Evolutionary conservation across 2,113 vertebrate genomes (phyloP), one percentile per base, ranked within the genome.

Genomic region (Merops nubicus): DNA sequence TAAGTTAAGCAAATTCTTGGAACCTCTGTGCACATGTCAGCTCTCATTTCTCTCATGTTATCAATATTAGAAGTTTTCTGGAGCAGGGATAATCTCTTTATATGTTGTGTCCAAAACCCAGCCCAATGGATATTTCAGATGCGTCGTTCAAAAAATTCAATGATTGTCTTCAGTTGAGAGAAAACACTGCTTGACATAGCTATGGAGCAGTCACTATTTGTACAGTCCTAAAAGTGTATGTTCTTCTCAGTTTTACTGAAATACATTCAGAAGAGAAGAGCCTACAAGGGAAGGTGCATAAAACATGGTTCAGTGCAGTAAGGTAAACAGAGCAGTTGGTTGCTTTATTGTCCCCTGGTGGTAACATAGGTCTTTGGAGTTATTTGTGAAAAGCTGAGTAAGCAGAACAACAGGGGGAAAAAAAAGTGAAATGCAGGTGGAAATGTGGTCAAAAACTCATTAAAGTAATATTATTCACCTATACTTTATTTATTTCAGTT

Each of bases 401-500:
- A 82, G 72, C 65, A 95, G 92, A 95, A 93, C 51, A 81, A 60
- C 88, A 97, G 94, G 20, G 15, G 20, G 15, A 95, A 67, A 68
- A 54, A 40, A 8, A 4, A 40, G 50, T 65, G 74, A 96, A 96
- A 94, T 40, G 81, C 57, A 91, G 78, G 91, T 84, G 53, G 48
- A 92, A 94, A 94, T 57, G 78, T 72, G 56, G 91, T 90, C 95
- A 98, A 88, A 36, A 94, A 65, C 76, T 93, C 96, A 84, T 78
- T 88, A 74, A 68, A 89, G 59, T 74, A 80, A 17, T 45, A 94
- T 93, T 95, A 93, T 92, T 96, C 89, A 93, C 57, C 91, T 90
- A 95, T 88, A 70, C 78, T 95, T 96, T 68, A 95, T 86, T 97
- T 91, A 91, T 65, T 94, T 96, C 86, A 79, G 77, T 96, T 97